A percentile compares a stretch with the other conserved stretches of the same genome.
Evolutionary conservation across 2,113 vertebrate genomes (phyloP).

Genomic region (Epinephelus fuscoguttatus): DNA sequence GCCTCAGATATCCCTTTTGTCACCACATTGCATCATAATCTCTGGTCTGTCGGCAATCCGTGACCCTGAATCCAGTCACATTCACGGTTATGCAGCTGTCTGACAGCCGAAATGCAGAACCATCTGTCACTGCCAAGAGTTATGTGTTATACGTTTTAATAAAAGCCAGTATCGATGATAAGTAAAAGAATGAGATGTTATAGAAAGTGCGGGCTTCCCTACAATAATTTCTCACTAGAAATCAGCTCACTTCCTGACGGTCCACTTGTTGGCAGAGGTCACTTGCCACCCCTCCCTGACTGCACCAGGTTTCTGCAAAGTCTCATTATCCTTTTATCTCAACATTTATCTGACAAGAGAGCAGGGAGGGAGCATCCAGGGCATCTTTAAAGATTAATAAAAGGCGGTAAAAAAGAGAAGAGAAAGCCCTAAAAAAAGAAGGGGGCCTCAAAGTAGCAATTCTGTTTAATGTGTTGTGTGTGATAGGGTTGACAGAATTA

Average conservation of each 20-base stretch:
- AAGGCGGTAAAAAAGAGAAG: slow-evolving; percentile 82
- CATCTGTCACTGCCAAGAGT: not conserved
- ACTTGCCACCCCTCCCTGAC: slow-evolving; percentile 74
- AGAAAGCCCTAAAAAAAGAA: slow-evolving; percentile 42
- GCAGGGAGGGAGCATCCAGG: slow-evolving; percentile 89
- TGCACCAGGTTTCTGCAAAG: slow-evolving; percentile 75
- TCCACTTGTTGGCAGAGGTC: slow-evolving; percentile 79
- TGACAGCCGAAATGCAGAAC: not conserved
- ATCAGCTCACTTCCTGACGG: slow-evolving; percentile 23
- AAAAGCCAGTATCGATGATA: slow-evolving; percentile 17
- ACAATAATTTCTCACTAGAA: not conserved
- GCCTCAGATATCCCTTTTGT: not conserved
- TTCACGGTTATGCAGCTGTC: slow-evolving; percentile 9
- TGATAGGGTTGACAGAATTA: slow-evolving; percentile 92
- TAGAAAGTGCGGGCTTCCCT: not conserved
- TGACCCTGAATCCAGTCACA: not conserved
- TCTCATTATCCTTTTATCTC: slow-evolving; percentile 96
- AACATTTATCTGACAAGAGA: slow-evolving; percentile 97
- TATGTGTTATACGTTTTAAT: not conserved
- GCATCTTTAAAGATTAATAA: slow-evolving; percentile 94
- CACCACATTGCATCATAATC: slow-evolving; percentile 2
- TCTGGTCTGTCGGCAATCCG: slow-evolving; percentile 4
- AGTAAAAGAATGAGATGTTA: slow-evolving; percentile 9
- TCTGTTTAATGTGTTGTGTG: slow-evolving; percentile 89
- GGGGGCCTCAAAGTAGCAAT: slow-evolving; percentile 86